A percentile compares a stretch with the other conserved stretches of the same genome.
These are phyloP conservation scores for Thyatira batis DNA, from an alignment of 2,888 invertebrate genomes.

Conservation along the genomic window DNA sequence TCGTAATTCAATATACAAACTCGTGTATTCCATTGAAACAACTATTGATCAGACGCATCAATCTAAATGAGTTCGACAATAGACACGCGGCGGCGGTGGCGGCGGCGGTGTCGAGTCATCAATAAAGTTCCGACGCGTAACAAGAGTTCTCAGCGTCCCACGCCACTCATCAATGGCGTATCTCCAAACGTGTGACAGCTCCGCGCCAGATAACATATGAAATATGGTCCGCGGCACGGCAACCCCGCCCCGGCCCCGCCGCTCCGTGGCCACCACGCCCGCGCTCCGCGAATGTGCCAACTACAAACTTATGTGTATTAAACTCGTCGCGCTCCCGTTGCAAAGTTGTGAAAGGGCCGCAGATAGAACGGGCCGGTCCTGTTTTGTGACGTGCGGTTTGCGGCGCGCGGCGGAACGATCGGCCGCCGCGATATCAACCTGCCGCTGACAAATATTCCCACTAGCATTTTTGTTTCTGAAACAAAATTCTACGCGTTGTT, in stretches of 20 bases:
- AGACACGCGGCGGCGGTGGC: background rate
- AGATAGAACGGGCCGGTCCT: constrained; percentile 3
- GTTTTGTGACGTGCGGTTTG: constrained; percentile 33
- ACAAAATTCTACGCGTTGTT: constrained; percentile 19
- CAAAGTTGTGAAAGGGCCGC: constrained; percentile 22
- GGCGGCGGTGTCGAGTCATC: constrained; percentile 25
- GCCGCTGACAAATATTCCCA: constrained; percentile 38
- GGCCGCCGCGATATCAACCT: constrained; percentile 23
- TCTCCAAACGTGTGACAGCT: constrained; percentile 15
- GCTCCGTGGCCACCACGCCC: background rate
- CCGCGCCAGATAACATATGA: constrained; percentile 28
- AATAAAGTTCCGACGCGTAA: constrained; percentile 28
- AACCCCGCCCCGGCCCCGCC: background rate
- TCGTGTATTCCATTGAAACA: background rate
- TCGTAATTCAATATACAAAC: background rate
- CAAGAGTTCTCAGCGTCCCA: constrained; percentile 4
- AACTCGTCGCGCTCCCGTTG: constrained; percentile 10
- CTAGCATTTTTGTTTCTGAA: constrained; percentile 20
- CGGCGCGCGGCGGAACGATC: constrained; percentile 24
- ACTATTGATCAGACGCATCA: background rate
- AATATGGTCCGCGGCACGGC: constrained; percentile 17
- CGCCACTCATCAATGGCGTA: constrained; percentile 14
- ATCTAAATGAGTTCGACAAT: constrained; percentile 1
- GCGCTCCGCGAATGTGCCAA: background rate
- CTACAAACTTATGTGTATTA: constrained; percentile 9